These are phyloP conservation scores for Microctonus aethiopoides DNA, from an alignment of 2,888 invertebrate species.

Conservation along the genomic window DNA sequence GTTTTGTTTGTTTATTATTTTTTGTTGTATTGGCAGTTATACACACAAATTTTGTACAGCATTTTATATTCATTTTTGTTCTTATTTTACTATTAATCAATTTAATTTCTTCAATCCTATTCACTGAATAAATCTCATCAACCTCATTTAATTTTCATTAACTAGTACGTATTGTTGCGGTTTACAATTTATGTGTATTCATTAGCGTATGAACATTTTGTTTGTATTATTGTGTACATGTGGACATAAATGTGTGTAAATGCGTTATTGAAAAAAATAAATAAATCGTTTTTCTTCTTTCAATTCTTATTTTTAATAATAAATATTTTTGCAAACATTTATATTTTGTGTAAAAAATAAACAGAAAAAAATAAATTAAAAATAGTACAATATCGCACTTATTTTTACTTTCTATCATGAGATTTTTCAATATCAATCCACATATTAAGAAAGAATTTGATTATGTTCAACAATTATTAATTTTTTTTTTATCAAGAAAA, in stretches of 20 bases:
- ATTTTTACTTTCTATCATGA: constrained; percentile 14
- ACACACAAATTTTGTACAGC: constrained; percentile 47
- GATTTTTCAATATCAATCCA: neutral
- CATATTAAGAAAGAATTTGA: neutral
- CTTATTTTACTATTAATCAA: neutral
- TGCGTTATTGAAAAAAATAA: too few relatives aligned
- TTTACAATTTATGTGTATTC: constrained; percentile 36
- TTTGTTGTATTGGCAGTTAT: neutral
- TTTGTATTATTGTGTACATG: neutral
- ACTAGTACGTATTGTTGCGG: constrained; percentile 46
- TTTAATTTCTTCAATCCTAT: neutral
- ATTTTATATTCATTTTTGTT: constrained; percentile 5
- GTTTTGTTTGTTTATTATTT: neutral
- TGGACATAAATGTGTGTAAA: neutral
- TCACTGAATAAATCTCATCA: neutral
- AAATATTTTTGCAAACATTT: too few relatives aligned
- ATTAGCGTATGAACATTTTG: neutral
- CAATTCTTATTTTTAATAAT: too few relatives aligned
- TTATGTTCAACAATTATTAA: constrained; percentile 33
- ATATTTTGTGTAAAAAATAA: too few relatives aligned
- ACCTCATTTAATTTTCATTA: constrained; percentile 20
- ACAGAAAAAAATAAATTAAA: too few relatives aligned
- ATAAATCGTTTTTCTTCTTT: too few relatives aligned
- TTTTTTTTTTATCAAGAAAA: constrained; percentile 39
- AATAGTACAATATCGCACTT: too few relatives aligned